Conservation (phyloP, 2,113 vertebrate species). For the Grantiella picta region DNA sequence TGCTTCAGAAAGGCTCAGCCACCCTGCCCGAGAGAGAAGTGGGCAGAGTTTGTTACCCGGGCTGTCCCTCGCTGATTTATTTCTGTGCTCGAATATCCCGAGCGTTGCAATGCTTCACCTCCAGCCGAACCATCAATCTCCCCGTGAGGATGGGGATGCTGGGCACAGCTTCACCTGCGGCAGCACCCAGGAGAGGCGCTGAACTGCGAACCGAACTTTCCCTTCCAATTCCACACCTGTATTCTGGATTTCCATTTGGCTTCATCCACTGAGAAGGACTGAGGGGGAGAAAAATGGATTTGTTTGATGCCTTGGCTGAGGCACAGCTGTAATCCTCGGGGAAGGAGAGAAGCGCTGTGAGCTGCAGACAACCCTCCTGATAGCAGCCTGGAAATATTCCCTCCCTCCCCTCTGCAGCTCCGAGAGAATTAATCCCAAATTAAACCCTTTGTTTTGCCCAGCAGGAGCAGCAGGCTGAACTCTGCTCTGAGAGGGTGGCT, state of each 20-base stretch:
- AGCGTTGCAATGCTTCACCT: neutral
- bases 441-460: conserved; percentile 22
- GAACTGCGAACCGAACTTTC: neutral
- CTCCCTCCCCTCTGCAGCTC: neutral
- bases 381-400: neutral
- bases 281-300: neutral
- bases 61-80: neutral
- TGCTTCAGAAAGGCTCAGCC: neutral
- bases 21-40: rapidly evolving
- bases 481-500: neutral
- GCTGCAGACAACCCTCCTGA: neutral
- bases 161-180: neutral
- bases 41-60: neutral
- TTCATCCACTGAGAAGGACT: neutral
- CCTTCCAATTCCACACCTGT: neutral
- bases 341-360: neutral
- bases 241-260: neutral
- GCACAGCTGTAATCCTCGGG: neutral
- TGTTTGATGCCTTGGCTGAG: neutral
- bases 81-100: neutral
- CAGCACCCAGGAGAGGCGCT: neutral
- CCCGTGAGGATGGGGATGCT: rapidly evolving
- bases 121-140: neutral
- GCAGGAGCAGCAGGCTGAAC: neutral
- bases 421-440: neutral